Percentiles rank a stretch among this genome's conserved stretches.
Conservation (phyloP, 2,797 vertebrate species). For the Spinus olivaceus region DNA sequence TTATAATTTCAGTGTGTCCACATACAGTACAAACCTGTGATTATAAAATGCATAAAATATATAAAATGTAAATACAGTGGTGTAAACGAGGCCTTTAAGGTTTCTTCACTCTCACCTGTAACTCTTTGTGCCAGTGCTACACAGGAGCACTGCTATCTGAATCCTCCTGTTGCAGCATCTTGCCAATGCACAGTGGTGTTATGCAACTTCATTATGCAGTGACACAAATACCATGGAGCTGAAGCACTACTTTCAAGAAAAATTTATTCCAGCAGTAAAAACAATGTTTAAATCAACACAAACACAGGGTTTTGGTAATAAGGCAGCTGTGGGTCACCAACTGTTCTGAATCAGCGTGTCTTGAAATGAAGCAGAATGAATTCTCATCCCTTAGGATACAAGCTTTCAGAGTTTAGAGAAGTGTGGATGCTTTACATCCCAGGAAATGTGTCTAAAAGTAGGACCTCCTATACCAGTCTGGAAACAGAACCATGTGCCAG, state of each 20-base stretch:
- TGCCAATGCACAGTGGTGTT: background rate
- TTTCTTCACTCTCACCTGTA: background rate
- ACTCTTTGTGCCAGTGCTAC: background rate
- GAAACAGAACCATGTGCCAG: background rate
- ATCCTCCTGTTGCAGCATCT: background rate
- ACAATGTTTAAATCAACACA: background rate
- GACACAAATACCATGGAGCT: background rate
- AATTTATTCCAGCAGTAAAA: background rate
- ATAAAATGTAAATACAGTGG: background rate
- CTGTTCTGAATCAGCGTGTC: background rate
- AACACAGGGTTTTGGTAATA: background rate
- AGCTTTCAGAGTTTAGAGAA: background rate
- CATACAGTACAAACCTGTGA: background rate
- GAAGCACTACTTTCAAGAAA: background rate
- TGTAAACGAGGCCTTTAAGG: background rate
- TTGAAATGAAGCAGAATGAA: background rate
- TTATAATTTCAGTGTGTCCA: background rate
- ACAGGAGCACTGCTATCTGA: background rate
- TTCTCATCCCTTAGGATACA: background rate
- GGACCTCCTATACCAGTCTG: background rate
- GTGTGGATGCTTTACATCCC: background rate
- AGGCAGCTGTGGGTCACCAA: background rate
- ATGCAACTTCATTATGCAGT: background rate
- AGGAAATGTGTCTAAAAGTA: background rate
- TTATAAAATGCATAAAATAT: background rate